Evolutionary conservation across 2,113 vertebrate genomes (phyloP).

Genomic region (Nanorana parkeri): DNA sequence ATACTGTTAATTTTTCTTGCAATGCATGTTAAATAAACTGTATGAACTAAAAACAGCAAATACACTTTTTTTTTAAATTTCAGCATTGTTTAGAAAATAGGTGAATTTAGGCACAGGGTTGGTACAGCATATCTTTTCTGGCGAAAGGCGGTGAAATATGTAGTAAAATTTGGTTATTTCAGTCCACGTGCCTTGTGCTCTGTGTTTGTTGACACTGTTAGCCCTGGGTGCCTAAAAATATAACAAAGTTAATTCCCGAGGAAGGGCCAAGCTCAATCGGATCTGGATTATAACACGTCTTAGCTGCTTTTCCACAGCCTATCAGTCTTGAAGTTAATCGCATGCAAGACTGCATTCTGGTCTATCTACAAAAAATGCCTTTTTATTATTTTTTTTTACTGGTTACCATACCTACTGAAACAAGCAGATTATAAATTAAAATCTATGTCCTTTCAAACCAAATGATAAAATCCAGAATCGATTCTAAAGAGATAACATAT

Average conservation of each 20-base stretch:
- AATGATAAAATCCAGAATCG: constrained; percentile 42
- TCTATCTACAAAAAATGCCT: background rate
- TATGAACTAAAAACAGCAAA: background rate
- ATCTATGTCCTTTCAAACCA: background rate
- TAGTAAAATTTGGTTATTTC: background rate
- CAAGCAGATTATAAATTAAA: background rate
- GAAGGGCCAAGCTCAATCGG: constrained; percentile 44
- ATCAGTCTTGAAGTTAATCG: constrained; percentile 1
- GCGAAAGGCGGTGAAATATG: too few relatives aligned
- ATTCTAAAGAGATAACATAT: constrained; percentile 17
- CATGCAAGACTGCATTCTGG: background rate
- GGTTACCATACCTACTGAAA: background rate
- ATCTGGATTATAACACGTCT: constrained; percentile 50
- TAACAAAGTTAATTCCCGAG: constrained; percentile 38
- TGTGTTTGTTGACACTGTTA: constrained; percentile 29
- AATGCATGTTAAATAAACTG: background rate
- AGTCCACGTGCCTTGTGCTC: background rate
- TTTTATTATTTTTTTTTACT: background rate
- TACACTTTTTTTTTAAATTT: background rate
- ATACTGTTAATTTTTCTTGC: background rate
- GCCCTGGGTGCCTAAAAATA: constrained; percentile 42
- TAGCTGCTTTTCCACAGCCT: background rate
- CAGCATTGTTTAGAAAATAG: too few relatives aligned
- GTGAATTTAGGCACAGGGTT: too few relatives aligned
- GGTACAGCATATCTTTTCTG: too few relatives aligned